A percentile compares a stretch with the other conserved stretches of the same genome.
Evolutionary conservation across 2,888 invertebrate species (phyloP).

Genomic region (Aphelenchoides bicaudatus): DNA sequence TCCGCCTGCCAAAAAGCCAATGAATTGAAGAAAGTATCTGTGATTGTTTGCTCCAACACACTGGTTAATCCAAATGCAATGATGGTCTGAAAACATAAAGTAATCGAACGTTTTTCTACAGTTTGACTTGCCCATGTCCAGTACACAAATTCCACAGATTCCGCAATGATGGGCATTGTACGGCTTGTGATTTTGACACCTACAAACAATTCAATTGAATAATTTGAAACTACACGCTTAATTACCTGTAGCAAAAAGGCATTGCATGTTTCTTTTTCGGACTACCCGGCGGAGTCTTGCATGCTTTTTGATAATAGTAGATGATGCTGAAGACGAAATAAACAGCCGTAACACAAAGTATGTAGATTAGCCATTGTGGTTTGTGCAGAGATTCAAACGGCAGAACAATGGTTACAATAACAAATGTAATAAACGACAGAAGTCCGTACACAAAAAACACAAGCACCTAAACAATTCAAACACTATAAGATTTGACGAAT

Average conservation of each 20-base stretch:
- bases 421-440: slow-evolving; percentile 30
- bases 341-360: slow-evolving; percentile 28
- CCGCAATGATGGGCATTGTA: slow-evolving; percentile 35
- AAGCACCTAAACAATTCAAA: slow-evolving; percentile 29
- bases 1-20: slow-evolving; percentile 33
- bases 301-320: slow-evolving; percentile 34
- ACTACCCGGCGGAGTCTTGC: slow-evolving; percentile 30
- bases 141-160: slow-evolving; percentile 34
- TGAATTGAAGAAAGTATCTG: slow-evolving; percentile 36
- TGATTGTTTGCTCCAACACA: slow-evolving; percentile 40
- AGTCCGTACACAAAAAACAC: slow-evolving; percentile 32
- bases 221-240: neutral
- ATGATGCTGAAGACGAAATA: slow-evolving; percentile 33
- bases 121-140: slow-evolving; percentile 41
- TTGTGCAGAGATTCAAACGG: slow-evolving; percentile 35
- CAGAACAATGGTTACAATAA: slow-evolving; percentile 29
- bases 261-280: slow-evolving; percentile 27
- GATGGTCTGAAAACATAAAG: too few species aligned
- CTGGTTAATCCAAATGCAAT: slow-evolving; percentile 41
- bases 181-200: slow-evolving; percentile 36
- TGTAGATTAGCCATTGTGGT: slow-evolving; percentile 24
- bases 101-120: too few species aligned
- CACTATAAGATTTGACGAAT: neutral
- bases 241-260: too few species aligned
- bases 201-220: neutral